Evolutionary conservation across 2,888 invertebrate genomes (phyloP).

Genomic region (Brachylomia viminalis): DNA sequence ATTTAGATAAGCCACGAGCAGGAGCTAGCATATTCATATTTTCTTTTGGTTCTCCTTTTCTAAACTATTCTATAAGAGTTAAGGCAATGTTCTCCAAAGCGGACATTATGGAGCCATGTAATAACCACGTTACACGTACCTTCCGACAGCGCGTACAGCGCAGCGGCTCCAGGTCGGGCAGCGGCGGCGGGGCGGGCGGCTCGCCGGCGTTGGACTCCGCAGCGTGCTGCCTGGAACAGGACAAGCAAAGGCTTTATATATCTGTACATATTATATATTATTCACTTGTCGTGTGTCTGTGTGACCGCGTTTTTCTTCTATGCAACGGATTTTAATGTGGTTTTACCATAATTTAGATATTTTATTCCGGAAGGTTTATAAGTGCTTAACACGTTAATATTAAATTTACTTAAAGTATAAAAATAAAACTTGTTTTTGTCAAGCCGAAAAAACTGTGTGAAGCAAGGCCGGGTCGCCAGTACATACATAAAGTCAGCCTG

Average conservation of each 20-base stretch:
- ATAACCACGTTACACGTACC: slow-evolving; percentile 73
- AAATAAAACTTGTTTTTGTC: not conserved
- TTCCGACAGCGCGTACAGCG: slow-evolving; percentile 82
- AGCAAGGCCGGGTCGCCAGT: not conserved
- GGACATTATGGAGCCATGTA: not conserved
- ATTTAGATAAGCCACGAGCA: too few species aligned
- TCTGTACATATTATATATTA: not conserved
- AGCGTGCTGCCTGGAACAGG: slow-evolving; percentile 75
- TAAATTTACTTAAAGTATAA: not conserved
- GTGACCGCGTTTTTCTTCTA: not conserved
- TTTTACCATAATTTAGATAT: not conserved
- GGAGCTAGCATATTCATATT: not conserved
- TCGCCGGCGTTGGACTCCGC: slow-evolving; percentile 50
- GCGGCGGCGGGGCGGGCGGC: slow-evolving; percentile 76
- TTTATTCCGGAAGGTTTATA: not conserved
- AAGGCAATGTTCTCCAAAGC: too few species aligned
- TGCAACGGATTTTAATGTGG: not conserved
- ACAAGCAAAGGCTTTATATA: not conserved
- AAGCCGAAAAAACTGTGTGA: not conserved
- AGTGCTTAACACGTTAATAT: not conserved
- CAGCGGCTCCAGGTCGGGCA: slow-evolving; percentile 73
- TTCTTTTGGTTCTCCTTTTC: not conserved
- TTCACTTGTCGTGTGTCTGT: not conserved
- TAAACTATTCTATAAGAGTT: not conserved
- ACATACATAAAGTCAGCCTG: not conserved